phyloP scores from a whole-genome alignment of 2,113 vertebrate species.

The Daphoenositta chrysoptera region DNA sequence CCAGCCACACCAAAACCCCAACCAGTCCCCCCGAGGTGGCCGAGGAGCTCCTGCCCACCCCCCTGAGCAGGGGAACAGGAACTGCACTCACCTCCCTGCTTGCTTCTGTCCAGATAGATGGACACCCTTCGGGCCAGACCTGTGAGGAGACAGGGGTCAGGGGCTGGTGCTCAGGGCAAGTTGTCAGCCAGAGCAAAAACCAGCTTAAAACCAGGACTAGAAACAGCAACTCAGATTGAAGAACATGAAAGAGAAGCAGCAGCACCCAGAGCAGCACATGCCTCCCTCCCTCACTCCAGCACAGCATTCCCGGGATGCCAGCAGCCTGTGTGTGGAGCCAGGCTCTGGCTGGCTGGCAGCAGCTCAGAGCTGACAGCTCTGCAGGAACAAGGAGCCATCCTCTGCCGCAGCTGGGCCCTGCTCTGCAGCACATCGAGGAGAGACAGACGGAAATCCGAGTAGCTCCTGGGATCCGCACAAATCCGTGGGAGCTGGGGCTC shows the following conservation, averaged over 20 bases:
- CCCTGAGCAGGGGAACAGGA: not conserved
- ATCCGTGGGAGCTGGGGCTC: not conserved
- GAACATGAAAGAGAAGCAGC: not conserved
- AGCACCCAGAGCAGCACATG: constrained; percentile 12
- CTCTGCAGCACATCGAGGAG: not conserved
- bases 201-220: not conserved
- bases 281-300: not conserved
- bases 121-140: constrained; percentile 90
- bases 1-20: not conserved
- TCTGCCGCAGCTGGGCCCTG: not conserved
- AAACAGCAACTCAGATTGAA: not conserved
- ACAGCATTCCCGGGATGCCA: not conserved
- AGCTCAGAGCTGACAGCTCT: not conserved
- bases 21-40: not conserved
- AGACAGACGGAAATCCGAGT: not conserved
- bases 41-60: not conserved
- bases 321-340: not conserved
- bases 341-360: not conserved
- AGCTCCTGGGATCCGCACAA: not conserved
- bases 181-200: constrained; percentile 38
- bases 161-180: constrained; percentile 29
- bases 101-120: constrained; percentile 90
- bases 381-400: not conserved
- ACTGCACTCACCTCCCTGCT: constrained; percentile 89
- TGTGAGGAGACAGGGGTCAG: constrained; percentile 70